Evolutionary conservation across 2,888 invertebrate genomes (phyloP), one percentile per base, ranked within the genome.

Genomic region (Dynastes grantii): DNA sequence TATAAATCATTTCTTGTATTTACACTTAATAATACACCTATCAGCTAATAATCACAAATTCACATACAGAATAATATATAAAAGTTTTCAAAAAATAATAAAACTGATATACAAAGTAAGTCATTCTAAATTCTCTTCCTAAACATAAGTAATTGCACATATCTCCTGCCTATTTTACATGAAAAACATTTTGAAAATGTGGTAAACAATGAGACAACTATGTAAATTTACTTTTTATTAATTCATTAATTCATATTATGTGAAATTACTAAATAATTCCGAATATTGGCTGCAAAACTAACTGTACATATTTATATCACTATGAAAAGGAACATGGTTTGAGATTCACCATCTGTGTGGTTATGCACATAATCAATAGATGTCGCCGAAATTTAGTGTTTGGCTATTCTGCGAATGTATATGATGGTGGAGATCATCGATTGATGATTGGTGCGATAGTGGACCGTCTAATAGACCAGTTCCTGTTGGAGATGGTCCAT

Each of bases 361-460:
- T 78, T 71, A 45, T 55, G 11, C 58, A 61, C 58, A 65, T 53
- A 76, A 79, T 84, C 85, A 89, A 85, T 89, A 89, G 82, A 89
- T 88, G 83, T 89, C 89, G 84, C 88, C 87, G 80, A 89, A 89
- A 78, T 84, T 87, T 76, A 88, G 82, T 51, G 88, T 87, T 82
- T 88, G 88, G 22, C 87, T 84, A 79, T 87, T 88, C 81, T 88
- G 90, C 80, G 90, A 89, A 84, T 91, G 91, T 81, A 91, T 85
- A 83, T 91, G 91, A 85, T 91, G 91, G 83, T 90, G 91, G 2
- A 91, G 85, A 77, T 91, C 90, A 77, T 91, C 91, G 84, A 91
- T 87, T 63, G 90, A 89, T 58, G 90, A 89, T 81, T 90, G 89
- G 80, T 88, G 90, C 11, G 91, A 89, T 84, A 91, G 86, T 83